Evolutionary conservation across 2,797 vertebrate species (phyloP).

Genomic region (Clarias platycephalus): DNA sequence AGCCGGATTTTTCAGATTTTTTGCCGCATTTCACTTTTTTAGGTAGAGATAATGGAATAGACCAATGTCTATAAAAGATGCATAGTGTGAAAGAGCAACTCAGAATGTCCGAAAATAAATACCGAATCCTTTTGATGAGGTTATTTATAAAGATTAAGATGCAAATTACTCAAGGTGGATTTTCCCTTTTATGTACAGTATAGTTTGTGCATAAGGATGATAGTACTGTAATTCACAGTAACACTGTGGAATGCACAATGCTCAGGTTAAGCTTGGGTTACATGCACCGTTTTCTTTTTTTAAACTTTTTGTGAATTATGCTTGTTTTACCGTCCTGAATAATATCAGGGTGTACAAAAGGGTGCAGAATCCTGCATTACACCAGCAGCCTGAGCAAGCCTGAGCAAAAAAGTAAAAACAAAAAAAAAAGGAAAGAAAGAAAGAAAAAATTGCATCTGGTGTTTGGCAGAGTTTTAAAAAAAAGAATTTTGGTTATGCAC

Average conservation of each 20-base stretch:
- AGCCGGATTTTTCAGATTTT: not conserved
- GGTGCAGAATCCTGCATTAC: not conserved
- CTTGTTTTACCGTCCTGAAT: not conserved
- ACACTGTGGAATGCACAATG: not conserved
- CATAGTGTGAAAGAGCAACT: no score
- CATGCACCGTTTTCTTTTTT: not conserved
- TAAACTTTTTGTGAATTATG: not conserved
- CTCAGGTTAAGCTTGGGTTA: not conserved
- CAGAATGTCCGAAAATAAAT: no score
- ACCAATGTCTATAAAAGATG: not conserved
- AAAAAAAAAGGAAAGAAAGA: not conserved
- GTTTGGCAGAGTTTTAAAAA: not conserved
- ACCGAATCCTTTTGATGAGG: no score
- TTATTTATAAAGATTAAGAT: no score
- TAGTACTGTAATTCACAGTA: not conserved
- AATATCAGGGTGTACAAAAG: not conserved
- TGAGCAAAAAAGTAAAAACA: not conserved
- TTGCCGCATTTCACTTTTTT: not conserved
- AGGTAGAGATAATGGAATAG: not conserved
- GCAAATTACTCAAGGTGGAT: not conserved
- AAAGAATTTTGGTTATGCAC: not conserved
- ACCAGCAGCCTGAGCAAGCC: not conserved
- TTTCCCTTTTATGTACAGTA: not conserved
- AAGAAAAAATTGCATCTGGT: not conserved
- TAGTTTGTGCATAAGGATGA: not conserved